These are phyloP conservation scores for Parnassius orleans DNA, from an alignment of 2,888 invertebrate genomes.

Conservation along the genomic window DNA sequence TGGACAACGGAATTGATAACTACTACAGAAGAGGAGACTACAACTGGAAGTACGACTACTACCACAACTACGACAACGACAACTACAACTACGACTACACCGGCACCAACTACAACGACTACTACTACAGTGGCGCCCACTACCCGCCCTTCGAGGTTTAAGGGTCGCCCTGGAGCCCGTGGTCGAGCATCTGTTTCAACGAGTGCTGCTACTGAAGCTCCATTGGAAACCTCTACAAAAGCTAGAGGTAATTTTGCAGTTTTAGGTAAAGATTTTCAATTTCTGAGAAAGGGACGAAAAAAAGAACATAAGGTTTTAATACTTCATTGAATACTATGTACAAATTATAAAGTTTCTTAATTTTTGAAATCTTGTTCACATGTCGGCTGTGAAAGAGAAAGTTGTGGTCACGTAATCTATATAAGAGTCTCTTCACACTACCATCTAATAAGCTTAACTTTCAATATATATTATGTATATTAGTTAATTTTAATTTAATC, in stretches of 20 bases:
- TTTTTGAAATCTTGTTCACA: slow-evolving; percentile 27
- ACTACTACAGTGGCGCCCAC: slow-evolving; percentile 63
- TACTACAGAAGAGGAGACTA: slow-evolving; percentile 74
- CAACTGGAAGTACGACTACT: slow-evolving; percentile 74
- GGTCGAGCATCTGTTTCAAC: slow-evolving; percentile 67
- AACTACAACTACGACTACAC: slow-evolving; percentile 78
- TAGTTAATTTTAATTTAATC: slow-evolving; percentile 25
- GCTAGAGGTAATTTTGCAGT: slow-evolving; percentile 63
- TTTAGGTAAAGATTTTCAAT: not conserved
- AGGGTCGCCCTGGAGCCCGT: slow-evolving; percentile 65
- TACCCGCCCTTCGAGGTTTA: slow-evolving; percentile 72
- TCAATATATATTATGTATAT: slow-evolving; percentile 21
- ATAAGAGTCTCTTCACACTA: slow-evolving; percentile 25
- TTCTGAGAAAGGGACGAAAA: no score
- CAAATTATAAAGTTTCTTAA: slow-evolving; percentile 19
- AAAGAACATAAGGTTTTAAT: no score
- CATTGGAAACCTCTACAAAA: slow-evolving; percentile 70
- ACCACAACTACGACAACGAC: slow-evolving; percentile 81
- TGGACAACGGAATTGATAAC: slow-evolving; percentile 71
- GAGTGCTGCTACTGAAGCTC: slow-evolving; percentile 66
- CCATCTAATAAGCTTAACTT: slow-evolving; percentile 27
- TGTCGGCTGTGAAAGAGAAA: slow-evolving; percentile 24
- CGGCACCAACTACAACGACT: slow-evolving; percentile 74
- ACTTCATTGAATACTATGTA: no score
- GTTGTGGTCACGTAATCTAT: slow-evolving; percentile 27